Evolutionary conservation across 2,888 invertebrate genomes (phyloP).

Genomic region (Harmothoe impar): DNA sequence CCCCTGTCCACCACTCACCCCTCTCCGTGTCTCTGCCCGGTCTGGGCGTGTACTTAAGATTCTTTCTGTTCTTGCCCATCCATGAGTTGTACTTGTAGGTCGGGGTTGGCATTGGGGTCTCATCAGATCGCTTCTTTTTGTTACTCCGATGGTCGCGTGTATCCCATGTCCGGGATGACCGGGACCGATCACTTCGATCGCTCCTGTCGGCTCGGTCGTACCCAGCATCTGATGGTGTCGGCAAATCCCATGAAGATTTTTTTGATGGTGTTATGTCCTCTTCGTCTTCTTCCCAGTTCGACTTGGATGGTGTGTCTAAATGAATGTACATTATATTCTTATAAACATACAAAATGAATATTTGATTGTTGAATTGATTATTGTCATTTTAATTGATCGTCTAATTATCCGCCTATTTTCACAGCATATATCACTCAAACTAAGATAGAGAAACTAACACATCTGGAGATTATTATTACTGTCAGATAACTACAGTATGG

Average conservation of each 20-base stretch:
- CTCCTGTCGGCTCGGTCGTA: slow-evolving; percentile 68
- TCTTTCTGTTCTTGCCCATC: slow-evolving; percentile 87
- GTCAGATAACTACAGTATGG: too few species aligned
- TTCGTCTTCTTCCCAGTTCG: slow-evolving; percentile 86
- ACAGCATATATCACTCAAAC: too few species aligned
- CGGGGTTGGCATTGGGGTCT: slow-evolving; percentile 93
- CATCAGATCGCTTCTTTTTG: slow-evolving; percentile 68
- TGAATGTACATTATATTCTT: too few species aligned
- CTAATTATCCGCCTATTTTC: too few species aligned
- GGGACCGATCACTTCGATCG: slow-evolving; percentile 48
- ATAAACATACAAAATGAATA: too few species aligned
- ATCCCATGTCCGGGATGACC: not conserved
- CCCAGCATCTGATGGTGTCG: slow-evolving; percentile 87
- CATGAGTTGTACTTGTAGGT: slow-evolving; percentile 92
- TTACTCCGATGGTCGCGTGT: slow-evolving; percentile 54
- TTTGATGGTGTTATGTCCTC: slow-evolving; percentile 83
- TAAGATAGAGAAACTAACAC: too few species aligned
- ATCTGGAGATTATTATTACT: too few species aligned
- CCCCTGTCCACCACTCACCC: not conserved
- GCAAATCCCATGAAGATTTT: slow-evolving; percentile 94
- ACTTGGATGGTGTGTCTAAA: slow-evolving; percentile 86
- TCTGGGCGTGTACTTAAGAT: slow-evolving; percentile 83
- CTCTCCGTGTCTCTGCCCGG: slow-evolving; percentile 65
- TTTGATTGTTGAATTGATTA: too few species aligned
- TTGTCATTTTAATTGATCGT: too few species aligned